Conservation (phyloP, 35 echinoderm and acorn worm genomes). For the Patiria miniata region DNA sequence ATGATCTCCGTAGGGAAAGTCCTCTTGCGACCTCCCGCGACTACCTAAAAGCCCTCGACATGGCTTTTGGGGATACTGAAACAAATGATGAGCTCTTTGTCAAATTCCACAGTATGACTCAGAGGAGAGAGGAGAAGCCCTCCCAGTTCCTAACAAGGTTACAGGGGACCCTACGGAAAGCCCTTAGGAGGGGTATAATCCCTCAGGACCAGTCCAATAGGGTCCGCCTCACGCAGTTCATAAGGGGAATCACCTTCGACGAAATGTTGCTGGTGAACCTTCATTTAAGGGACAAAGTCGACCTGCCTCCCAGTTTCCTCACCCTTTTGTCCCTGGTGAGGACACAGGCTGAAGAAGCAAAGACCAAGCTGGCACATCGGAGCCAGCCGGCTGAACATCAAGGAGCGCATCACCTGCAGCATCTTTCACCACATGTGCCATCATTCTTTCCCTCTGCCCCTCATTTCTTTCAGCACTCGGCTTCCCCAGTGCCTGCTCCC, state of each 20-base stretch:
- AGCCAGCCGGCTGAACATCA: neutral
- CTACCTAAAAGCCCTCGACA: slow-evolving; percentile 49
- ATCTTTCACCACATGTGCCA: neutral
- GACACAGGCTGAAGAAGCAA: slow-evolving; percentile 46
- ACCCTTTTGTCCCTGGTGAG: slow-evolving; percentile 11
- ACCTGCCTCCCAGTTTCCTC: slow-evolving; percentile 44
- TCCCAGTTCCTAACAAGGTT: slow-evolving; percentile 25
- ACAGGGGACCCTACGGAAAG: slow-evolving; percentile 31
- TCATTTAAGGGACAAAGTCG: slow-evolving; percentile 44
- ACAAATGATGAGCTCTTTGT: slow-evolving; percentile 53
- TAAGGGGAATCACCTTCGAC: slow-evolving; percentile 56
- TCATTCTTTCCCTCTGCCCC: neutral
- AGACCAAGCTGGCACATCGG: neutral
- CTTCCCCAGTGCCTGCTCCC: no score
- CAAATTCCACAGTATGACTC: slow-evolving; percentile 36
- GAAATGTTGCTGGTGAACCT: slow-evolving; percentile 68
- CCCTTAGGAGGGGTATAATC: slow-evolving; percentile 21
- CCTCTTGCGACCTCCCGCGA: slow-evolving; percentile 44
- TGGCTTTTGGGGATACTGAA: slow-evolving; percentile 48
- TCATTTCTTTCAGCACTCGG: no score
- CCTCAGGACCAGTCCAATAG: neutral
- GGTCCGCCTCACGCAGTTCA: slow-evolving; percentile 38
- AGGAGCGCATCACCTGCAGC: neutral
- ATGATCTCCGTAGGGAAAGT: slow-evolving; percentile 49
- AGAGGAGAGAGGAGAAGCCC: slow-evolving; percentile 33